These are phyloP conservation scores for Dyspetes luteomarginatus DNA, from an alignment of 2,888 invertebrate species.

Conservation along the genomic window DNA sequence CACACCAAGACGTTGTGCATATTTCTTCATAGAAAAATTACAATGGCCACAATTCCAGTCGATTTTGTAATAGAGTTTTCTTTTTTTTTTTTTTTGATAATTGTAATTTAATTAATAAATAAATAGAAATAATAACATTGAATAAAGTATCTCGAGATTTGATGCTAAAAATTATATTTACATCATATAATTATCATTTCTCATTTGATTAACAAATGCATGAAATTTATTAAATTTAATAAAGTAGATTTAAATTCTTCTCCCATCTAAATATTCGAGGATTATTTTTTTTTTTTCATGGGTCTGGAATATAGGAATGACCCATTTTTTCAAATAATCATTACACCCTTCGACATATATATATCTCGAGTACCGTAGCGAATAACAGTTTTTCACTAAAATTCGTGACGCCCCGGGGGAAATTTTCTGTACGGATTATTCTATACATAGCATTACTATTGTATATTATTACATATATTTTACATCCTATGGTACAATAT, in stretches of 20 bases:
- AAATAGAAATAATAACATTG: too few relatives aligned
- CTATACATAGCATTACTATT: slow-evolving; percentile 27
- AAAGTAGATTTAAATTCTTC: not conserved
- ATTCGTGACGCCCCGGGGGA: slow-evolving; percentile 51
- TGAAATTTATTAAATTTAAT: too few relatives aligned
- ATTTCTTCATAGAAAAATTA: not conserved
- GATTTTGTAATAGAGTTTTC: not conserved
- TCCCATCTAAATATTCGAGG: too few relatives aligned
- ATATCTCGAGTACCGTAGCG: slow-evolving; percentile 51
- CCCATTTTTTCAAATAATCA: slow-evolving; percentile 23
- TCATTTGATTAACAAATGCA: too few relatives aligned
- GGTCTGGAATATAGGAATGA: too few relatives aligned
- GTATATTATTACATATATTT: slow-evolving; percentile 43
- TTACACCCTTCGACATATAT: slow-evolving; percentile 5
- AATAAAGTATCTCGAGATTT: too few relatives aligned
- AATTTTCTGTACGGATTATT: slow-evolving; percentile 36
- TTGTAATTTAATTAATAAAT: too few relatives aligned
- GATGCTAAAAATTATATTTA: too few relatives aligned
- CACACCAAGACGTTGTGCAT: not conserved
- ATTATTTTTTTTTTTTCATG: not conserved
- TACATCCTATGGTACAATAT: slow-evolving; percentile 37
- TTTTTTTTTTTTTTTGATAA: too few relatives aligned
- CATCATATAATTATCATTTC: too few relatives aligned
- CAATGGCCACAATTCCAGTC: slow-evolving; percentile 2
- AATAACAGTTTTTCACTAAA: slow-evolving; percentile 49